These are phyloP conservation scores for Embidobia sp. DNA, from an alignment of 2,888 invertebrate species.

Conservation along the genomic window DNA sequence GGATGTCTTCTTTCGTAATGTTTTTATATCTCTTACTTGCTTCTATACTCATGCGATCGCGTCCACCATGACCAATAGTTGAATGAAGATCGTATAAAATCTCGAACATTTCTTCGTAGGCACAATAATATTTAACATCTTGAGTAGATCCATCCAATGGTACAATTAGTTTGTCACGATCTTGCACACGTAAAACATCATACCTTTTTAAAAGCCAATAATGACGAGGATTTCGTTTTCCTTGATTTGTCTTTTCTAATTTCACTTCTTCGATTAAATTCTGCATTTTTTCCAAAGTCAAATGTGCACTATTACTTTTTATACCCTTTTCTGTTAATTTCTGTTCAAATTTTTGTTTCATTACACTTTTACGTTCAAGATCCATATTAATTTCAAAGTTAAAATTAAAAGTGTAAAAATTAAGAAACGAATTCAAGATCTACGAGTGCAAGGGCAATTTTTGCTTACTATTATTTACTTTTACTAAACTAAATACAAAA, in stretches of 20 bases:
- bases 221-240: constrained; percentile 1
- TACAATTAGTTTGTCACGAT: constrained; percentile 33
- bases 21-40: constrained; percentile 72
- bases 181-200: constrained; percentile 27
- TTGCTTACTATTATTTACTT: no score
- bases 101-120: constrained; percentile 45
- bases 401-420: no score
- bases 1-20: constrained; percentile 69
- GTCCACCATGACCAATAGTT: constrained; percentile 71
- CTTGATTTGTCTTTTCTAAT: background rate
- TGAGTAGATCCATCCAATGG: background rate
- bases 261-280: background rate
- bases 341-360: background rate
- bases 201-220: constrained; percentile 5
- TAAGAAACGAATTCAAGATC: no score
- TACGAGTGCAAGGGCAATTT: background rate
- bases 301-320: background rate
- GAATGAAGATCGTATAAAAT: constrained; percentile 70
- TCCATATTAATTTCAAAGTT: no score
- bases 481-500: background rate
- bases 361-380: background rate
- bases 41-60: constrained; percentile 70
- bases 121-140: constrained; percentile 48
- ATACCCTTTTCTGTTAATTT: background rate
- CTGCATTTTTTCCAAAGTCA: background rate